Percentiles rank a stretch among this genome's conserved stretches.
phyloP scores from a whole-genome alignment of 2,797 vertebrate genomes.

The Lepus townsendii region DNA sequence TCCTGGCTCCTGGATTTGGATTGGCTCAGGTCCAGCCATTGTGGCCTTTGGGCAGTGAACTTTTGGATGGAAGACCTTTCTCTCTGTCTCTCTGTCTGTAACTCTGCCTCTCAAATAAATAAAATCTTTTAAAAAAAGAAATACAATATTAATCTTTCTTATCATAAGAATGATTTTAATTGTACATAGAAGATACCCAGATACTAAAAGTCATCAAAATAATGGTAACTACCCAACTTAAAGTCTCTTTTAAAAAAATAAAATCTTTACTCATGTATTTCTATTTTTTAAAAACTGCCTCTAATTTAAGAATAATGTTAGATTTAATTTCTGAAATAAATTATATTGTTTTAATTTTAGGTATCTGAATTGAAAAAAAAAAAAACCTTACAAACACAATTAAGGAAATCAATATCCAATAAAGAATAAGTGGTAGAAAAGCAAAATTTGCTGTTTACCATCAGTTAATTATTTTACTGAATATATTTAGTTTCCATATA shows the following conservation, averaged over 20 bases:
- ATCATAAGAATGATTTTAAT: not conserved
- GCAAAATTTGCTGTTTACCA: not conserved
- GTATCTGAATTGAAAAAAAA: not conserved
- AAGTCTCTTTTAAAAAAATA: not conserved
- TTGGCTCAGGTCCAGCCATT: too few species aligned
- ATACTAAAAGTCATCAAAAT: not conserved
- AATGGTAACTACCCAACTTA: not conserved
- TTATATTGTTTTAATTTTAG: slow-evolving; percentile 10
- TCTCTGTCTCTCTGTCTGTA: too few species aligned
- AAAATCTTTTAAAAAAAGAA: too few species aligned
- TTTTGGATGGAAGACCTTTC: too few species aligned
- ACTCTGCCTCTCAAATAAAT: too few species aligned
- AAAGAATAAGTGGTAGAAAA: not conserved
- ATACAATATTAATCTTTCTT: not conserved
- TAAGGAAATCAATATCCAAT: not conserved
- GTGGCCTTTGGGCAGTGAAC: too few species aligned
- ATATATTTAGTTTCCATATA: slow-evolving; percentile 22
- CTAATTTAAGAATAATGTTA: slow-evolving; percentile 46
- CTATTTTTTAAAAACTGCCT: not conserved
- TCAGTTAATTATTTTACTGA: slow-evolving; percentile 13
- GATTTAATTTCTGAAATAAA: not conserved
- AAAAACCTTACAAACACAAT: not conserved
- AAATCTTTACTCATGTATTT: slow-evolving; percentile 25
- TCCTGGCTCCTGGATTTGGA: too few species aligned
- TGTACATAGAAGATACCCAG: not conserved